Evolutionary conservation across 2,888 invertebrate species (phyloP), one percentile per base, ranked within the genome.

Genomic region (Ochlodes sylvanus): DNA sequence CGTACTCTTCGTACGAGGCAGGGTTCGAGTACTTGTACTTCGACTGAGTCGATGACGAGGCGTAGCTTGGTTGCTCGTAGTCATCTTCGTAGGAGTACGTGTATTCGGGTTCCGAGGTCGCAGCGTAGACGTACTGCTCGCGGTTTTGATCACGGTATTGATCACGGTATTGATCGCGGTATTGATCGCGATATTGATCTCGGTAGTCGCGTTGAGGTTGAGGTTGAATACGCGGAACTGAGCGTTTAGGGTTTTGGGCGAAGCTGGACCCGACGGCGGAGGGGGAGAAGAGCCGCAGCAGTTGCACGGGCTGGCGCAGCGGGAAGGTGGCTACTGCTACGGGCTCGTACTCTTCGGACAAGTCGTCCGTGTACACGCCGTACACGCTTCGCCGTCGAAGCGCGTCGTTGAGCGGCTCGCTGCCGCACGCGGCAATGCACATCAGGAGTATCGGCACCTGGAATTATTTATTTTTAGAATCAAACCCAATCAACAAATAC

Each of bases 301-400:
- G 80, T 7, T 87, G 89, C 73, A 90, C 63, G 19, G 90, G 88
- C 57, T 82, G 73, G 77, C 87, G 87, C 69, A 90, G 80, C 19
- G 91, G 89, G 64, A 90, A 73, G 62, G 91, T 88, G 0, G 90
- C 89, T 76, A 79, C 88, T 68, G 87, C 76, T 68, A 82, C 77
- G 9, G 88, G 85, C 75, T 85, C 84, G 77, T 86, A 85, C 56
- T 83, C 81, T n/a, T 78, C 81, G 44, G 76, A 63, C 73, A 75
- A 82, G 32, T 81, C 78, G 55, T 73, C 72, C 14, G 83, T 83
- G 80, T 85, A 84, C 63, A 77, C 76, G 38, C 79, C 76, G 73
- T 72, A 74, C 58, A 72, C 71, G 73, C 77, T 80, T 70, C 83
- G 80, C 56, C 83, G 81, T n/a, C 79, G 79, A 61, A 80, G 44